Evolutionary conservation across 2,797 vertebrate species (phyloP).

Genomic region (Rallus crepitans): DNA sequence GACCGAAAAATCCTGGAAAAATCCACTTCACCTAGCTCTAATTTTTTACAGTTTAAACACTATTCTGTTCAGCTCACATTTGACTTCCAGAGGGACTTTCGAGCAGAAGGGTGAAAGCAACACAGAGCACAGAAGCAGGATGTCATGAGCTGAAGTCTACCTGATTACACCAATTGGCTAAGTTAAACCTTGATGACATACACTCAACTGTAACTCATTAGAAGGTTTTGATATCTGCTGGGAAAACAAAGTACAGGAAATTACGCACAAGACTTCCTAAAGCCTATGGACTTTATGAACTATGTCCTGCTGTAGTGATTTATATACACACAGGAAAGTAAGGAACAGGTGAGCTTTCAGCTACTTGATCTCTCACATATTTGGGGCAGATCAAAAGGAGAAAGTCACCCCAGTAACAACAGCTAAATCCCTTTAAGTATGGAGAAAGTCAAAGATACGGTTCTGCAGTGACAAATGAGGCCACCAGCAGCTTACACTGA

Average conservation of each 20-base stretch:
- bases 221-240: background rate
- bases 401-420: background rate
- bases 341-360: background rate
- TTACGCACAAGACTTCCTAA: background rate
- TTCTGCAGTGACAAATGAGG: background rate
- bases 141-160: background rate
- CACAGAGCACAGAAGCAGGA: rapidly evolving
- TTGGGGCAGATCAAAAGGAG: background rate
- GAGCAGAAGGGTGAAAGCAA: background rate
- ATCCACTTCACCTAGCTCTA: background rate
- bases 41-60: background rate
- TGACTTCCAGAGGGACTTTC: background rate
- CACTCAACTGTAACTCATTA: background rate
- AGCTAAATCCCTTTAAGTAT: background rate
- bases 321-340: background rate
- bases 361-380: background rate
- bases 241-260: background rate
- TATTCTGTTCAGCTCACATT: background rate
- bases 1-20: background rate
- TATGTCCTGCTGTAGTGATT: background rate
- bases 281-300: background rate
- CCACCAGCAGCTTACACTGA: background rate
- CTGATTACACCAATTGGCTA: background rate
- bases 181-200: background rate
- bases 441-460: background rate